Evolutionary conservation across 2,113 vertebrate genomes (phyloP).

Genomic region (Garra rufa): DNA sequence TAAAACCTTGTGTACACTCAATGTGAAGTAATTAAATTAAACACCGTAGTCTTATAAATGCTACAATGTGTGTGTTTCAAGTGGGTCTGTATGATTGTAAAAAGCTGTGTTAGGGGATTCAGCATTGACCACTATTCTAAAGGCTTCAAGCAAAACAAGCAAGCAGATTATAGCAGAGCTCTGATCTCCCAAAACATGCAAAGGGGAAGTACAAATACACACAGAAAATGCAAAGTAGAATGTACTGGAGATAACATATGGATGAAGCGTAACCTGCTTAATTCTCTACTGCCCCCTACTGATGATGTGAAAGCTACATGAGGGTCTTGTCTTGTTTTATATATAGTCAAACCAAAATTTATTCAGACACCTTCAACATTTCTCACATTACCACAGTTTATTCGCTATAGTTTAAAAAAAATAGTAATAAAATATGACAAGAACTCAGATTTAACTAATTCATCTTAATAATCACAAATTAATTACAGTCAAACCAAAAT

Average conservation of each 20-base stretch:
- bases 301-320: background rate
- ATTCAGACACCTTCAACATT: no score
- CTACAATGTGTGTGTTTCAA: background rate
- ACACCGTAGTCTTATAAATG: background rate
- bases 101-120: background rate
- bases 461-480: no score
- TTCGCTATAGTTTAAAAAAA: no score
- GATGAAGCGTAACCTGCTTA: background rate
- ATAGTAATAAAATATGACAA: no score
- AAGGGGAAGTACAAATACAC: background rate
- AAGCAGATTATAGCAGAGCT: background rate
- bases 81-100: background rate
- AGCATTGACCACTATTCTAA: background rate
- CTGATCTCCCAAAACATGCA: background rate
- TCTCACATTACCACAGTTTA: no score
- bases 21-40: background rate
- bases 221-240: background rate
- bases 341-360: no score
- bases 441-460: no score
- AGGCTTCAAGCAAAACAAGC: background rate
- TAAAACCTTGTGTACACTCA: slow-evolving; percentile 4
- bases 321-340: no score
- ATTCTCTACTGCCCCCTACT: slow-evolving; percentile 28
- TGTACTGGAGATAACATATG: background rate
- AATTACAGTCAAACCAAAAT: no score